phyloP scores from a whole-genome alignment of 2,888 invertebrate species.

The Stenchaetothrips biformis region DNA sequence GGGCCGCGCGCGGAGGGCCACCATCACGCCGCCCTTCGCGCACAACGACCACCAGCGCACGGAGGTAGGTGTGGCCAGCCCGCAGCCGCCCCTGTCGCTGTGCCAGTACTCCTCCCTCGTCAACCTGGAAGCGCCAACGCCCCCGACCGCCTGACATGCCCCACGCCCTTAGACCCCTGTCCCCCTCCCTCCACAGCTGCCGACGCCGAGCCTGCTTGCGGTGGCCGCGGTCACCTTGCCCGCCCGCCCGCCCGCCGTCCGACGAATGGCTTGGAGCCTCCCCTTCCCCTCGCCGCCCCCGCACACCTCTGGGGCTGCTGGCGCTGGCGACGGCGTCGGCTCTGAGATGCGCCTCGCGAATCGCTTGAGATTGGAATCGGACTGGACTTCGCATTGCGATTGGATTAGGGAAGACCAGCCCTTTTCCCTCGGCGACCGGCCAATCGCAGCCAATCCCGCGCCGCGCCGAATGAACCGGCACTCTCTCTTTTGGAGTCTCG shows the following conservation, averaged over 20 bases:
- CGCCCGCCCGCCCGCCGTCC: neutral
- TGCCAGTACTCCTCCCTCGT: slow-evolving; percentile 22
- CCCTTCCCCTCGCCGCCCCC: neutral
- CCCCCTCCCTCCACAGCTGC: neutral
- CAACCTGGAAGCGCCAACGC: slow-evolving; percentile 22
- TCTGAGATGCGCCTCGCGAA: too few relatives aligned
- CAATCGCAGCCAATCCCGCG: too few relatives aligned
- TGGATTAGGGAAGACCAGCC: too few relatives aligned
- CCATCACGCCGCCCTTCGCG: slow-evolving; percentile 10
- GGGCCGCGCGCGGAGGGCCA: neutral
- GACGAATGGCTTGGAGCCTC: neutral
- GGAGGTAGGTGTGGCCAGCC: slow-evolving; percentile 2
- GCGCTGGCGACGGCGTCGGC: neutral
- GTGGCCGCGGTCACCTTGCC: neutral
- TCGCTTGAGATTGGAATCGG: too few relatives aligned
- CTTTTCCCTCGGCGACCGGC: too few relatives aligned
- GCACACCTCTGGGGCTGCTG: neutral
- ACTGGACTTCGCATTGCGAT: too few relatives aligned
- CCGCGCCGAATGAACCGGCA: too few relatives aligned
- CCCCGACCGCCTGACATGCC: slow-evolving; percentile 10
- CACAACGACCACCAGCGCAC: neutral
- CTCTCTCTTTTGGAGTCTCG: too few relatives aligned
- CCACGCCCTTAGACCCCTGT: neutral
- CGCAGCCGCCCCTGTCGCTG: slow-evolving; percentile 14
- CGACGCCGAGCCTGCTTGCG: neutral